Conservation (phyloP, 2,113 vertebrate genomes). For the Cavia porcellus region DNA sequence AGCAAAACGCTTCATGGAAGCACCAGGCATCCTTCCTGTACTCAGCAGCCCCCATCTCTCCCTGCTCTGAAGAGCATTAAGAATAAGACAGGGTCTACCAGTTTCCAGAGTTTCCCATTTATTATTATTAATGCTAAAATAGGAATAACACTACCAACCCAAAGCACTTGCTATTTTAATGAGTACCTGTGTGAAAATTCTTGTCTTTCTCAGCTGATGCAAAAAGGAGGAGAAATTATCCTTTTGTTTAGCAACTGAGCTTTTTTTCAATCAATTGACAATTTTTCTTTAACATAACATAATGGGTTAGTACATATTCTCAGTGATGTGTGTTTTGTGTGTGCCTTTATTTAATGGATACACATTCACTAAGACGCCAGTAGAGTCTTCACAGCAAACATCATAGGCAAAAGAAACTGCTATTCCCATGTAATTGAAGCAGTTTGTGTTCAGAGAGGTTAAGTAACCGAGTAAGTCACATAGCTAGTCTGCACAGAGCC, state of each 20-base stretch:
- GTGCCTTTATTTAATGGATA: not conserved
- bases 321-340: not conserved
- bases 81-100: not conserved
- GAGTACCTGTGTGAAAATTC: not conserved
- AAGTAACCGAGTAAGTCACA: not conserved
- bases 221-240: not conserved
- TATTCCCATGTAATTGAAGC: not conserved
- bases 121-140: not conserved
- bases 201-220: not conserved
- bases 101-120: not conserved
- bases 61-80: not conserved
- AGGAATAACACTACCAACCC: not conserved
- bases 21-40: constrained; percentile 60
- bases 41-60: constrained; percentile 46
- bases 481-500: not conserved
- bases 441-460: not conserved
- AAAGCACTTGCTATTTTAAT: not conserved
- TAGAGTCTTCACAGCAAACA: not conserved
- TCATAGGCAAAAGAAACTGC: not conserved
- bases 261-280: not conserved
- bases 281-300: not conserved
- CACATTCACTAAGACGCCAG: not conserved
- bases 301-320: not conserved
- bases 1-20: constrained; percentile 45
- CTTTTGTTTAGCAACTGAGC: not conserved